Conservation (phyloP, 2,113 vertebrate species). For the Lepisosteus osseus region DNA sequence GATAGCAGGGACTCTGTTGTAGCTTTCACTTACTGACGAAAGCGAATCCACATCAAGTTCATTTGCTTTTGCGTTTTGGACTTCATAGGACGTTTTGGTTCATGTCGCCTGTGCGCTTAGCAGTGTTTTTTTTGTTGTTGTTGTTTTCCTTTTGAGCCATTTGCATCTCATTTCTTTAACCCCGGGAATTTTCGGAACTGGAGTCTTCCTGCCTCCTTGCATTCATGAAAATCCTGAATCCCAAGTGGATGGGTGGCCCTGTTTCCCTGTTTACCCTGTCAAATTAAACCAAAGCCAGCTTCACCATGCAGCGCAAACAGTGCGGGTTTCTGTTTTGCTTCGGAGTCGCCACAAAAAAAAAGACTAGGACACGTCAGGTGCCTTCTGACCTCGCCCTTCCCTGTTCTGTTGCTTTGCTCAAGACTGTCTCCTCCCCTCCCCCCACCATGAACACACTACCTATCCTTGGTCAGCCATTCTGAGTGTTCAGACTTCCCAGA, state of each 20-base stretch:
- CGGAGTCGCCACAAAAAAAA: neutral
- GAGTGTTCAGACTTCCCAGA: too few species aligned
- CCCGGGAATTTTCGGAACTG: conserved; percentile 18
- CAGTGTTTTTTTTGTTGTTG: conserved; percentile 21
- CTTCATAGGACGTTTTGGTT: too few species aligned
- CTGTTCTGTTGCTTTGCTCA: conserved; percentile 45
- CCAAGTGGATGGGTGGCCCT: neutral
- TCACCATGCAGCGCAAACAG: conserved; percentile 36
- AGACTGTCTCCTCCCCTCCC: neutral
- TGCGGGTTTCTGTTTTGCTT: neutral
- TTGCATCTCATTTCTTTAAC: conserved; percentile 18
- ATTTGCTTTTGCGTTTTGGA: too few species aligned
- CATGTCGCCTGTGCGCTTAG: too few species aligned
- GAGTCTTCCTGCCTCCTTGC: neutral
- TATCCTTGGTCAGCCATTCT: too few species aligned
- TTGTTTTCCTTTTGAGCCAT: conserved; percentile 7
- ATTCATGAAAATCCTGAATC: neutral
- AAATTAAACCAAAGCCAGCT: conserved; percentile 65
- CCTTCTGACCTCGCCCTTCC: conserved; percentile 33
- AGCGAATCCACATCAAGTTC: conserved; percentile 22
- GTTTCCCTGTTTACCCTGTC: conserved; percentile 30
- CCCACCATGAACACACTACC: too few species aligned
- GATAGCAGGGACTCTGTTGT: conserved; percentile 38
- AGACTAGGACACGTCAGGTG: neutral
- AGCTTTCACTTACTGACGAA: conserved; percentile 18